Conservation (phyloP, 2,797 vertebrate species). For the Dromococcyx pavoninus region DNA sequence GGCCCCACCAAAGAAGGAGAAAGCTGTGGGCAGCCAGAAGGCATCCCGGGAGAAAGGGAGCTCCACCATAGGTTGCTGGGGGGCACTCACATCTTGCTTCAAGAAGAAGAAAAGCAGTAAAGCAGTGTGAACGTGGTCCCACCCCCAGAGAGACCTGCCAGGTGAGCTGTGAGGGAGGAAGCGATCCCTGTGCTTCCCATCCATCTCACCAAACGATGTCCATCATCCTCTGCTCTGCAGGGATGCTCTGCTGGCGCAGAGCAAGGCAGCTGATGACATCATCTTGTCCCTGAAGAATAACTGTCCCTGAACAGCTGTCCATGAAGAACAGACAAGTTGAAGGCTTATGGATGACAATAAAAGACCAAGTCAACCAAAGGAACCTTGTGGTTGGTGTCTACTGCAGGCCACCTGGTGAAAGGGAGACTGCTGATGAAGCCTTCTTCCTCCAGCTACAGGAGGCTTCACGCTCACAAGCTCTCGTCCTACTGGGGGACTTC, state of each 20-base stretch:
- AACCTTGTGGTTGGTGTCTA: no score
- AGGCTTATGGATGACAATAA: no score
- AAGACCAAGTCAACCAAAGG: no score
- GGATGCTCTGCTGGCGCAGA: not conserved
- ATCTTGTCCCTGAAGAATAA: no score
- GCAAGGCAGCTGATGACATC: conserved; percentile 63
- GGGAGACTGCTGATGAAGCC: no score
- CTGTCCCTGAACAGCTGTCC: no score
- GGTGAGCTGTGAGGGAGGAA: conserved; percentile 47
- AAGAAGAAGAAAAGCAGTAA: conserved; percentile 65
- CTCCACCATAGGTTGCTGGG: not conserved
- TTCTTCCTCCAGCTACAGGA: no score
- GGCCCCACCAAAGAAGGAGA: conserved; percentile 63
- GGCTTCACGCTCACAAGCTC: no score
- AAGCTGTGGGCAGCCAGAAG: not conserved
- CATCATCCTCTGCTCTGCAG: accelerated
- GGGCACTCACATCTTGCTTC: not conserved
- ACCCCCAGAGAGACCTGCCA: conserved; percentile 42
- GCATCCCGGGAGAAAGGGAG: conserved; percentile 60
- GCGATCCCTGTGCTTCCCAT: not conserved
- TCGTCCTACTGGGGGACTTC: no score
- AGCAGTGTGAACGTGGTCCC: not conserved
- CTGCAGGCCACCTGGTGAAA: no score
- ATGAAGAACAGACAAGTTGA: no score
- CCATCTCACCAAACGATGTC: not conserved